Percentiles rank a stretch among this genome's conserved stretches.
Evolutionary conservation across 2,113 vertebrate genomes (phyloP).

Genomic region (Spermophilus dauricus): DNA sequence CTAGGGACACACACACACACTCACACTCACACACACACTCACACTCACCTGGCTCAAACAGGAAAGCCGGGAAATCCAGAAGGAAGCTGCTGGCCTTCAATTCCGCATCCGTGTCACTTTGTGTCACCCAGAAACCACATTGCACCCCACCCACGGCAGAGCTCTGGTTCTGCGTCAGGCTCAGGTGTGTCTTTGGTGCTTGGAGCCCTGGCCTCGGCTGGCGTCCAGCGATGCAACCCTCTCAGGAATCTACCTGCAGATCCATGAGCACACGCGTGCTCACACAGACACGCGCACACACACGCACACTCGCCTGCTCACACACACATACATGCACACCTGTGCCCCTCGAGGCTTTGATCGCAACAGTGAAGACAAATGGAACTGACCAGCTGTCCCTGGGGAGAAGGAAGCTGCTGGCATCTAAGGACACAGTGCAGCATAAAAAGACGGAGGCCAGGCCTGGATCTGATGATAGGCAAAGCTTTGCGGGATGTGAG

Average conservation of each 20-base stretch:
- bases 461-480: background rate
- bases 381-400: background rate
- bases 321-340: too few species aligned
- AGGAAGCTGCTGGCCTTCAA: background rate
- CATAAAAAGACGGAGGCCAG: background rate
- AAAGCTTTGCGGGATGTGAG: background rate
- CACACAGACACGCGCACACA: background rate
- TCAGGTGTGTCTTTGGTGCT: background rate
- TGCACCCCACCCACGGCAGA: background rate
- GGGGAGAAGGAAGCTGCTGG: too few species aligned
- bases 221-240: background rate
- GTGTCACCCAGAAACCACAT: background rate
- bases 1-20: background rate
- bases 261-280: background rate
- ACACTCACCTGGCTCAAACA: background rate
- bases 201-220: background rate
- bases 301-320: background rate
- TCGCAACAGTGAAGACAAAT: background rate
- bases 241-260: background rate
- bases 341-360: background rate
- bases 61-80: background rate
- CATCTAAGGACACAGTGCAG: background rate
- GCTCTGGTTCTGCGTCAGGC: background rate
- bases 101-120: background rate
- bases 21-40: background rate